A percentile compares a stretch with the other conserved stretches of the same genome.
Conservation (phyloP, 2,797 vertebrate species). For the Calcarius lapponicus region DNA sequence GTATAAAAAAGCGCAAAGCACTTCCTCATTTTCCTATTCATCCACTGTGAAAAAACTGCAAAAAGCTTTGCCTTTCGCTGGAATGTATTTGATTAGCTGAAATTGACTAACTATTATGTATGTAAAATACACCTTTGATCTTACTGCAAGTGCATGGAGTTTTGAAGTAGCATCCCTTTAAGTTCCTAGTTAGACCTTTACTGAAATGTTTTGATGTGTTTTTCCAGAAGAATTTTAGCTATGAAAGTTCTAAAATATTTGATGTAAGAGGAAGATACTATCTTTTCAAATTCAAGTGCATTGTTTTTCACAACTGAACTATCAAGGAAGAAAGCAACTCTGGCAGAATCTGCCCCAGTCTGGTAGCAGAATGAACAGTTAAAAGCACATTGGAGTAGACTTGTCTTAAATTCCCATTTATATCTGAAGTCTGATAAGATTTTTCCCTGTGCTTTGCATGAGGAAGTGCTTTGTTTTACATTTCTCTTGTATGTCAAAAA, state of each 20-base stretch:
- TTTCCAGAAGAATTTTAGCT: not conserved
- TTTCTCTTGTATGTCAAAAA: not conserved
- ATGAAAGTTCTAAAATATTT: not conserved
- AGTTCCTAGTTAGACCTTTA: not conserved
- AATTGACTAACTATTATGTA: not conserved
- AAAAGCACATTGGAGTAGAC: not conserved
- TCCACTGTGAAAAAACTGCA: not conserved
- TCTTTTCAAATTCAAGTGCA: not conserved
- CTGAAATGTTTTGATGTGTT: not conserved
- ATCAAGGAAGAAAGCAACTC: not conserved
- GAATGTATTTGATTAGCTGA: not conserved
- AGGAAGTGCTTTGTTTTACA: not conserved
- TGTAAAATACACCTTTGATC: not conserved
- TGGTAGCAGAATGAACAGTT: not conserved
- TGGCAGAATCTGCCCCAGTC: not conserved
- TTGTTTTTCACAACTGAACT: not conserved
- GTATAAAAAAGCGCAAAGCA: not conserved
- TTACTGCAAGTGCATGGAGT: accelerated
- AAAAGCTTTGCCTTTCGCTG: not conserved
- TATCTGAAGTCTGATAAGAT: not conserved
- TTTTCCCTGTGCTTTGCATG: not conserved
- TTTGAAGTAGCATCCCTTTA: not conserved
- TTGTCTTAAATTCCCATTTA: not conserved
- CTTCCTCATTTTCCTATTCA: not conserved
- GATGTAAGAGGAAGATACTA: not conserved